These are phyloP conservation scores for Drosophila bunnanda DNA, from an alignment of 2,888 invertebrate species.

Conservation along the genomic window DNA sequence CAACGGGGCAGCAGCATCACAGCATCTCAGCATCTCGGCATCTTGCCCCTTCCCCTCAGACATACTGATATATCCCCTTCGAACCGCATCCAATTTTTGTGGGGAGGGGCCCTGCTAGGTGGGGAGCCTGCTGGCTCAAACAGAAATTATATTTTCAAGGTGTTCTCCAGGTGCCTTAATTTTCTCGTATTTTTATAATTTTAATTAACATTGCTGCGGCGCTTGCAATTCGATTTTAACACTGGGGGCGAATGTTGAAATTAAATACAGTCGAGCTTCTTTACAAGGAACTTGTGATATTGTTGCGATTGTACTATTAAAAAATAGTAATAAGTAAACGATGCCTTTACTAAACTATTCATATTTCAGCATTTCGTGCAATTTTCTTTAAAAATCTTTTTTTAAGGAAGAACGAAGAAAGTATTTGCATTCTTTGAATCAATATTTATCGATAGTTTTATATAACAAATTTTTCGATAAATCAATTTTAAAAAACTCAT, in stretches of 20 bases:
- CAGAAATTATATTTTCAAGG: conserved; percentile 78
- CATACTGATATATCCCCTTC: conserved; percentile 19
- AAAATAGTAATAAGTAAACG: too few species aligned
- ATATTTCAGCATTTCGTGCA: too few species aligned
- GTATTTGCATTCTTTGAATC: too few species aligned
- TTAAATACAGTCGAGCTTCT: conserved; percentile 4
- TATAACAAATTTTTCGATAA: too few species aligned
- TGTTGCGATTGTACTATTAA: too few species aligned
- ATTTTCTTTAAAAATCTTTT: too few species aligned
- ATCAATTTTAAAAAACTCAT: too few species aligned
- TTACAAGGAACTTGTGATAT: not conserved
- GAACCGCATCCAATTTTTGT: conserved; percentile 44
- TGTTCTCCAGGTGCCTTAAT: conserved; percentile 62
- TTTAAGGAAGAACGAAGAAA: too few species aligned
- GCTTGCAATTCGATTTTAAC: conserved; percentile 71
- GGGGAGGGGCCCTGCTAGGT: conserved; percentile 22
- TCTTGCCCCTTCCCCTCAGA: not conserved
- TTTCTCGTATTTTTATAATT: conserved; percentile 60
- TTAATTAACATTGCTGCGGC: conserved; percentile 70
- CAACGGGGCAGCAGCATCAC: conserved; percentile 50
- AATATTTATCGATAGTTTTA: too few species aligned
- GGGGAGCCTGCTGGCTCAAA: conserved; percentile 47
- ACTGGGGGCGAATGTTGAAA: conserved; percentile 27
- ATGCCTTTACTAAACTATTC: too few species aligned
- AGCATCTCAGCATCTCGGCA: conserved; percentile 4